Evolutionary conservation across 1,140 invertebrate species (phyloP), one percentile per base, ranked within the genome.

Genomic region (Nasonia longicornis): DNA sequence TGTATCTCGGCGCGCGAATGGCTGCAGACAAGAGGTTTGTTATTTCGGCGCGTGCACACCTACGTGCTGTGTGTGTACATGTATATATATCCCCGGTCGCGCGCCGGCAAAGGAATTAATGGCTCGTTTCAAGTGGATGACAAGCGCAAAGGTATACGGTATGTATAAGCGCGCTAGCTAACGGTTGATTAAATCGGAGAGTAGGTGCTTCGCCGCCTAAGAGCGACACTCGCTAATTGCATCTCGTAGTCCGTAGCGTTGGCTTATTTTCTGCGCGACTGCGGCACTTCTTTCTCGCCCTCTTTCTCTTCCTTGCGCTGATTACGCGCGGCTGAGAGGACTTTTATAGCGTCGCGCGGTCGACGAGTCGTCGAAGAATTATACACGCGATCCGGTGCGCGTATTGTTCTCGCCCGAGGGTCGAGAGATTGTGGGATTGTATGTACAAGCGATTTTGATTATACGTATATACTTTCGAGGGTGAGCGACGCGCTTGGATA

Each of bases 1-100:
- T 88, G 88, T 89, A 89, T 90, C 88, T 87, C 84, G 86, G 77
- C 81, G 87, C 81, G 86, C 86, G 86, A 88, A 87, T 90, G 85
- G 84, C 52, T 85, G 83, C 86, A 85, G 83, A 86, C 85, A 85
- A 89, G 87, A 89, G 88, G 86, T 90, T 89, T 89, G 88, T 89
- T 89, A 90, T 89, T 88, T 89, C 86, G 86, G 84, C 85, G 85
- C 85, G 83, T 83, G 84, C 84, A 85, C 85, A 82, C 80, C 79
- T 86, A 85, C 80, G 48, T 45, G 64, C 26, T 4, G 7, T 38
- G 4, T 26, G 1, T 26, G 26, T 26, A 35, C 4, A 6, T 35
- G 1, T 35, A 35, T 35, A 35, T 35, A 35, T 4, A 35, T 35
- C 31, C 31, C 31, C 0, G 26, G 1, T 26, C 22, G 26, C 26